Base-by-base conservation (phyloP, 2,797 vertebrate genomes). In the Philypnodon macrostomus region DNA sequence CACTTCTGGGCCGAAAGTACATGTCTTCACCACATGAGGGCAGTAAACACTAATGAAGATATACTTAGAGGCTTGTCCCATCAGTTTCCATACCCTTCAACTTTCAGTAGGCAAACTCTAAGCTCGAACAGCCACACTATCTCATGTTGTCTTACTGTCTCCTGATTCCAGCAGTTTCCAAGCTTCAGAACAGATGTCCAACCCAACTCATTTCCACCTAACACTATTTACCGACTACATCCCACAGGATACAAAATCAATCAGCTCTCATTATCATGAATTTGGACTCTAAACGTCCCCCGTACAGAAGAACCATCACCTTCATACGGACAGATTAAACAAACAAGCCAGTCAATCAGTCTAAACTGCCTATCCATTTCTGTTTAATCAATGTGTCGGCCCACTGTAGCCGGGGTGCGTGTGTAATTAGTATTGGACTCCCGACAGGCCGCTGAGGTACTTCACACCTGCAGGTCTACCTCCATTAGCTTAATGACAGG, bases 401-500 rank as follows among this genome's bases (percentile, higher is more conserved):
- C 34, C 41, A 41, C 29, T 49, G 58, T 26, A 37, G 40, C 33
- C 19, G 37, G 13, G 21, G 26, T 30, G 42, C 30, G 23, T 41
- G 30, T 49, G 27, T 73, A 63, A 75, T 32, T 64, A 65, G 73
- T 67, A 70, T 48, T 46, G 52, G 57, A 57, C 61, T 18, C 52
- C 24, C 59, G 55, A 45, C 42, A 57, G 48, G 47, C 60, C 56
- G 66, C 74, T 55, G 73, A 76, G 56, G 58, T 57, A 57, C 40
- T 71, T 83, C 67, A 75, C 80, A 81, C 75, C 71, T 79, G 70
- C 70, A 78, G 54, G 67, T 80, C 66, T 70, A 68, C 68, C 77
- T 82, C 72, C 62, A 78, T 85, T 79, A 77, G 51, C 67, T 47
- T 74, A 79, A 78, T 79, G 80, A 70, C 73, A 81, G 67, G 5